phyloP scores from a whole-genome alignment of 30 jellyfish, hydroid and myxozoan species.

The Catostylus mosaicus region DNA sequence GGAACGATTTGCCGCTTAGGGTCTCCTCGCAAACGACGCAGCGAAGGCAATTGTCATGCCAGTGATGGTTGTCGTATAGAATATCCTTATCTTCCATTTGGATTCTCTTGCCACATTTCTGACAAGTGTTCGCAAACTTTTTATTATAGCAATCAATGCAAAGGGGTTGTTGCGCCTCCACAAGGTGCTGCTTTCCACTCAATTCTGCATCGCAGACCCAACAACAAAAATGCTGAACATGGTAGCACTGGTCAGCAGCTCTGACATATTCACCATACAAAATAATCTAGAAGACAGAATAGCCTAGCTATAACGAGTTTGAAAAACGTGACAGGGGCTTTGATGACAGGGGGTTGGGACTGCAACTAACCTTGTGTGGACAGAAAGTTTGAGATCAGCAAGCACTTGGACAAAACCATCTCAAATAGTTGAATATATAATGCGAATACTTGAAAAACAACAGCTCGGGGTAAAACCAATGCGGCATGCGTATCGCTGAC shows the following conservation, averaged over 20 bases:
- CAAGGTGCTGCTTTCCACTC: conserved; percentile 94
- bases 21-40: conserved; percentile 79
- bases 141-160: conserved; percentile 92
- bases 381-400: too few relatives aligned
- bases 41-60: conserved; percentile 94
- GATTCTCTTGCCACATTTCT: conserved; percentile 81
- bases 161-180: conserved; percentile 91
- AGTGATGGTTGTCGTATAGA: conserved; percentile 91
- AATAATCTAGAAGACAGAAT: conserved; percentile 65
- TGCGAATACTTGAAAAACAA: too few relatives aligned
- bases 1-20: conserved; percentile 88
- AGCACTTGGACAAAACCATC: too few relatives aligned
- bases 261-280: conserved; percentile 90
- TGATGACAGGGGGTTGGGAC: too few relatives aligned
- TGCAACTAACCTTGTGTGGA: too few relatives aligned
- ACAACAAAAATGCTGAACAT: conserved; percentile 90
- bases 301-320: too few relatives aligned
- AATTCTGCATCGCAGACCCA: conserved; percentile 88
- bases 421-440: too few relatives aligned
- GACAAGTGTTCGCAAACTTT: conserved; percentile 88
- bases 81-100: conserved; percentile 93
- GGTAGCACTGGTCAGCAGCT: conserved; percentile 90
- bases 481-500: too few relatives aligned
- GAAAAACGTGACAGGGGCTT: too few relatives aligned
- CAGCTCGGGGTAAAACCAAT: too few relatives aligned